phyloP scores from a whole-genome alignment of 2,888 invertebrate genomes.

The Cataglyphis altisquamis region DNA sequence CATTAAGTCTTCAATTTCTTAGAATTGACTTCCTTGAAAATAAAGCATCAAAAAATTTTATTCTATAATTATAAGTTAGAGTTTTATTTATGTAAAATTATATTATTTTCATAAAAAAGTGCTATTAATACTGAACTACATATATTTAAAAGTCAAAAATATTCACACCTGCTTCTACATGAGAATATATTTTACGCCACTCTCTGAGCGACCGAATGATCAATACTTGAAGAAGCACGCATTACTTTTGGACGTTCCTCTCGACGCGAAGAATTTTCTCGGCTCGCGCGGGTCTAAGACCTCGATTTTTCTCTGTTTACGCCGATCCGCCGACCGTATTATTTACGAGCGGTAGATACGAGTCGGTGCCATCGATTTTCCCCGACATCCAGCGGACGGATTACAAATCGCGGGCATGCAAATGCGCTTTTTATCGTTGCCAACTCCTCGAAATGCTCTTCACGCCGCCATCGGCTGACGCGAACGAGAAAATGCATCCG shows the following conservation, averaged over 20 bases:
- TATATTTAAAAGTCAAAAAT: background rate
- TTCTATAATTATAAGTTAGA: background rate
- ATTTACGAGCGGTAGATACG: slow-evolving; percentile 54
- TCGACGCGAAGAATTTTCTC: background rate
- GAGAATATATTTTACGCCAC: background rate
- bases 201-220: background rate
- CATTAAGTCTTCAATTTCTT: background rate
- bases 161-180: background rate
- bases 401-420: slow-evolving; percentile 71
- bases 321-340: slow-evolving; percentile 42
- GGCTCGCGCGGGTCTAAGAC: background rate
- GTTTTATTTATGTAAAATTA: background rate
- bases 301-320: slow-evolving; percentile 54
- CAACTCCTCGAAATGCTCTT: slow-evolving; percentile 57
- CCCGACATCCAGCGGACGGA: slow-evolving; percentile 51
- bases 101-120: background rate
- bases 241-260: background rate
- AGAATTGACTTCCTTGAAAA: background rate
- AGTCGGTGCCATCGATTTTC: slow-evolving; percentile 46
- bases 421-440: slow-evolving; percentile 67
- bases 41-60: background rate
- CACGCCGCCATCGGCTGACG: slow-evolving; percentile 43
- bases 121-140: background rate
- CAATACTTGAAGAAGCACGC: slow-evolving; percentile 25
- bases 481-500: slow-evolving; percentile 63